Base-by-base conservation (phyloP, 2,797 vertebrate species). In the Cryptoprocta ferox region DNA sequence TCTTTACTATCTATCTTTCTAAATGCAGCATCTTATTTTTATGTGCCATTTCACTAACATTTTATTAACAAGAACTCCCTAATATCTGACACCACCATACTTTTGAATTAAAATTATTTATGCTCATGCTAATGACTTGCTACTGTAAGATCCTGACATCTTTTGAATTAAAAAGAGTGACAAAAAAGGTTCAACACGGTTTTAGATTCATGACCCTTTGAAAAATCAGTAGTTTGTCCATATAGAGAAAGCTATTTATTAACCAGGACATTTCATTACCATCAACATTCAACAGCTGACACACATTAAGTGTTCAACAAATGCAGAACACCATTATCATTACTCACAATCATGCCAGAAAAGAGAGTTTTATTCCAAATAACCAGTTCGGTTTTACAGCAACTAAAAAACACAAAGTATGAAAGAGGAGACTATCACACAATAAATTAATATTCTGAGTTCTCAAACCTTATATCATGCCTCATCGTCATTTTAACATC, bases 401-500 rank as follows among this genome's bases (percentile, higher is more conserved):
- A 93, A 93, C 37, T 56, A 61, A 82, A 91, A 93, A 81, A 18
- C 48, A 91, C 63, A 24, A n/a, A 79, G 24, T 63, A 50, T 83
- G 28, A 80, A 94, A 80, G 26, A 79, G 65, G 19, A 87, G 65
- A 68, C 14, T 32, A 65, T 78, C 18, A 53, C 48, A 70, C 37
- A 50, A 26, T 35, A 68, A 73, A 61, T 81, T 45, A 81, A 79
- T 6, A 18, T 81, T 70, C 48, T 80, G 61, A 37, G 53, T 73
- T 91, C 45, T 82, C 39, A 94, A 97, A 95, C 83, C 95, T 97
- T 96, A 98, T 96, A 78, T 82, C 78, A 97, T 95, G 95, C 94
- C 82, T 91, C 70, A 92, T 56, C 91, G 83, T 96, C 97, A 89
- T 97, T 97, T 95, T 97, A 48, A 94, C 63, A 61, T 28, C 18